A percentile compares a stretch with the other conserved stretches of the same genome.
These are phyloP conservation scores for Branchipolynoe longqiensis DNA, from an alignment of 2,888 invertebrate species.

Conservation along the genomic window DNA sequence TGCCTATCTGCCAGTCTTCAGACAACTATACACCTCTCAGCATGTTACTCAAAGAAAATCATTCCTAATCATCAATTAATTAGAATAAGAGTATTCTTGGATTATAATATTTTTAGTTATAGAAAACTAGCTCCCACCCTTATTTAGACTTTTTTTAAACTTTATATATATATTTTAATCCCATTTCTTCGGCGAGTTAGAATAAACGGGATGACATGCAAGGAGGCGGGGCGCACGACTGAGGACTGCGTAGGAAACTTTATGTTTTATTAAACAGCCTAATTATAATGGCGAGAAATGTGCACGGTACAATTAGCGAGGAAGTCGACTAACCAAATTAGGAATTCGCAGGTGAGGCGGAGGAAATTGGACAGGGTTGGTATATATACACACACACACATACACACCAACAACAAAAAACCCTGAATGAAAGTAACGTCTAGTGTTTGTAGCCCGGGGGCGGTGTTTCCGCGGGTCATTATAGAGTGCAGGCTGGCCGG, in stretches of 20 bases:
- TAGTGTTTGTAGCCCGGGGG: constrained; percentile 52
- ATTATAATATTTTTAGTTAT: background rate
- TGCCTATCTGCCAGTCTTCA: background rate
- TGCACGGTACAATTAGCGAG: constrained; percentile 19
- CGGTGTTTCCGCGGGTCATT: constrained; percentile 48
- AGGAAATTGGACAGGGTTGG: constrained; percentile 38
- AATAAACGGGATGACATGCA: background rate
- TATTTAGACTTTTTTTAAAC: no score
- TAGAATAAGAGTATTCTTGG: background rate
- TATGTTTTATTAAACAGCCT: background rate
- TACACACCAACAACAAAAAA: no score
- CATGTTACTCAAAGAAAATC: no score
- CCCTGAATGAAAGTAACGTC: constrained; percentile 27
- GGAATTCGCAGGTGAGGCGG: constrained; percentile 43
- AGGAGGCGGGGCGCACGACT: background rate
- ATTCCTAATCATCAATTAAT: background rate
- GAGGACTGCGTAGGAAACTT: background rate
- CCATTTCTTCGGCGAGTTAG: no score
- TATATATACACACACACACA: no score
- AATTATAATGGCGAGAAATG: background rate
- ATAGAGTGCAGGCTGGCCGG: constrained; percentile 11
- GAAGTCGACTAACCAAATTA: constrained; percentile 25
- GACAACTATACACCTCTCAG: background rate
- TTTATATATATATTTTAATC: no score
- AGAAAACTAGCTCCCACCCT: background rate